phyloP scores from a whole-genome alignment of 2,113 vertebrate species.

The Sorex araneus region DNA sequence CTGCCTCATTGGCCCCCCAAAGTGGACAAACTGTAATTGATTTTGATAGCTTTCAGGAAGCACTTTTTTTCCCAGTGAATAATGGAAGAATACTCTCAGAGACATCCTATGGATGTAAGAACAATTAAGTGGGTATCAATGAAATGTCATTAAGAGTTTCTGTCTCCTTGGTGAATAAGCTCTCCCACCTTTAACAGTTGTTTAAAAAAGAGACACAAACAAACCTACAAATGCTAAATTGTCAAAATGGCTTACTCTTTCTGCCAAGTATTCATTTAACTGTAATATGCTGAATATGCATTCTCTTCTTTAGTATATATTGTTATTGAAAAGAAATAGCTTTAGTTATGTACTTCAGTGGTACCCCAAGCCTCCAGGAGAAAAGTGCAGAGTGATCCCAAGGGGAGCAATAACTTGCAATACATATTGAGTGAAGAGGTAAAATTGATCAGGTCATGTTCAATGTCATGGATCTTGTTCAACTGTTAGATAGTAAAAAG shows the following conservation, averaged over 20 bases:
- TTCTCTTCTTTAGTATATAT: constrained; percentile 65
- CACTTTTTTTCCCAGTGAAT: constrained; percentile 85
- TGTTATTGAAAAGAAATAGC: constrained; percentile 57
- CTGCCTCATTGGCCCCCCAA: constrained; percentile 88
- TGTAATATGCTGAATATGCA: constrained; percentile 59
- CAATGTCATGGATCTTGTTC: neutral
- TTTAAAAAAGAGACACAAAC: constrained; percentile 58
- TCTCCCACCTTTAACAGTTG: constrained; percentile 79
- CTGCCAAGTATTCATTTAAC: constrained; percentile 72
- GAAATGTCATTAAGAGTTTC: constrained; percentile 84
- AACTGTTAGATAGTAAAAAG: neutral
- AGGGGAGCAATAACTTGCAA: constrained; percentile 48
- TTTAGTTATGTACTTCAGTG: neutral
- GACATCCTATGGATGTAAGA: constrained; percentile 77
- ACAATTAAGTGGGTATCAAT: constrained; percentile 84
- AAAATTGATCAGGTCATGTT: constrained; percentile 62
- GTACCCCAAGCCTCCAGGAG: neutral
- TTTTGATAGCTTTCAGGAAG: constrained; percentile 87
- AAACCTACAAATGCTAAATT: constrained; percentile 71
- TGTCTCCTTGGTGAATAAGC: constrained; percentile 82
- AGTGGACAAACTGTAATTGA: constrained; percentile 89
- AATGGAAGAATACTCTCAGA: constrained; percentile 82
- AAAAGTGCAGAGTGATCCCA: constrained; percentile 52
- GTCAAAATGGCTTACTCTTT: constrained; percentile 63
- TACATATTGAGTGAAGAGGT: constrained; percentile 29